phyloP scores from a whole-genome alignment of 2,113 vertebrate genomes.

The Sturnira hondurensis region DNA sequence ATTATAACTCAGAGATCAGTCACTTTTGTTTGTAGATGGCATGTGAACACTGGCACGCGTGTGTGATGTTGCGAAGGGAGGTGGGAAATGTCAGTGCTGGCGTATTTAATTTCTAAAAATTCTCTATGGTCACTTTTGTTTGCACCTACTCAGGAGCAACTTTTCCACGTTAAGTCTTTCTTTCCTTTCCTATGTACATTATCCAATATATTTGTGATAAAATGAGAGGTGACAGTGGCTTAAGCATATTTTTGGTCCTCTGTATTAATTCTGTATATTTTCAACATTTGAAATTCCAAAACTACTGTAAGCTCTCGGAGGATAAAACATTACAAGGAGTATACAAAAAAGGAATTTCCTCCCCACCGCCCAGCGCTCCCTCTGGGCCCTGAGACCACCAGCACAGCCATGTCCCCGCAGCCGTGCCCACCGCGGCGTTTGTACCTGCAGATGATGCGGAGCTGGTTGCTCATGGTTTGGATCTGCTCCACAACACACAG shows the following conservation, averaged over 20 bases:
- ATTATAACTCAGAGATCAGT: not conserved
- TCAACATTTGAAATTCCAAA: not conserved
- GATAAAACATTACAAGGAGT: not conserved
- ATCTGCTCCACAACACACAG: constrained; percentile 83
- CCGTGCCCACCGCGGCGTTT: not conserved
- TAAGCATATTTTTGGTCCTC: not conserved
- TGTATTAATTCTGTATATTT: not conserved
- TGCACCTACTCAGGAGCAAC: not conserved
- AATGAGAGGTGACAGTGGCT: not conserved
- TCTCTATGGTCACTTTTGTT: not conserved
- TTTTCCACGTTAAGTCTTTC: not conserved
- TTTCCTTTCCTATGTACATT: not conserved
- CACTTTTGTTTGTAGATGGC: not conserved
- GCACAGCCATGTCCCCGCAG: not conserved
- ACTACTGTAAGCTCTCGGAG: not conserved
- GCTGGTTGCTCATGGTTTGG: constrained; percentile 89
- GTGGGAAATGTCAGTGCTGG: not conserved
- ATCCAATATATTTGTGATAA: not conserved
- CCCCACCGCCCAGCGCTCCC: not conserved
- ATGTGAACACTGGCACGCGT: not conserved
- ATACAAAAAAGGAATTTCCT: not conserved
- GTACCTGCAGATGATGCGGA: constrained; percentile 91
- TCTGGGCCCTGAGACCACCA: not conserved
- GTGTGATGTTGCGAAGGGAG: not conserved
- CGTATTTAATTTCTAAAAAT: not conserved